These are phyloP conservation scores for Paratilapia polleni DNA, from an alignment of 2,113 vertebrate species.

Conservation along the genomic window DNA sequence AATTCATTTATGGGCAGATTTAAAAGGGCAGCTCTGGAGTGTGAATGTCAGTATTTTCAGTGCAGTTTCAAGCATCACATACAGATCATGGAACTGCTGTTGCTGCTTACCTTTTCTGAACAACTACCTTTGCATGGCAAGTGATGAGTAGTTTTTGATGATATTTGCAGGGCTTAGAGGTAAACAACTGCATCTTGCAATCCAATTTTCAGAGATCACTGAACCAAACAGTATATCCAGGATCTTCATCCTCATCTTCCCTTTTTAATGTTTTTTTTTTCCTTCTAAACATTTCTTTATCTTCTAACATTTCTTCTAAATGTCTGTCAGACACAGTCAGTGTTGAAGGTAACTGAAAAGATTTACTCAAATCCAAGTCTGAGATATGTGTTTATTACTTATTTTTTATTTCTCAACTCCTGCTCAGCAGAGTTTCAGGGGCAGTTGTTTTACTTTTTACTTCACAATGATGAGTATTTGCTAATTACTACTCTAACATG, in stretches of 20 bases:
- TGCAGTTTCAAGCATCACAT: conserved; percentile 12
- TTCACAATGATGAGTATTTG: too few species aligned
- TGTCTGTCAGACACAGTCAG: not conserved
- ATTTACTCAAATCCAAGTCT: not conserved
- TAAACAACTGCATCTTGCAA: not conserved
- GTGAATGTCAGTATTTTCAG: conserved; percentile 46
- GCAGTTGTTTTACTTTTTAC: too few species aligned
- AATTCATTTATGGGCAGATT: conserved; percentile 28
- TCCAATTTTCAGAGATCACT: not conserved
- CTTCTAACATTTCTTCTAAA: not conserved
- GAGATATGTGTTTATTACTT: not conserved
- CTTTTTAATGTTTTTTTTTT: not conserved
- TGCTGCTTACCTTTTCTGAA: conserved; percentile 8
- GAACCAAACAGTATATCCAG: not conserved
- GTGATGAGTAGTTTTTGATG: not conserved
- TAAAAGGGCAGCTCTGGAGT: conserved; percentile 48
- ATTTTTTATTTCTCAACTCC: not conserved
- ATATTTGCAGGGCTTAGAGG: not conserved
- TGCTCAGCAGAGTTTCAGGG: too few species aligned
- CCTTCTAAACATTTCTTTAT: not conserved
- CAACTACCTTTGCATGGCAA: not conserved
- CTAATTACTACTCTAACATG: too few species aligned
- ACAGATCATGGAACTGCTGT: conserved; percentile 4
- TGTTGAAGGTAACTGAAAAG: not conserved
- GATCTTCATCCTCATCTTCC: not conserved